Evolutionary conservation across 2,888 invertebrate species (phyloP).

Genomic region (Myathropa florea): DNA sequence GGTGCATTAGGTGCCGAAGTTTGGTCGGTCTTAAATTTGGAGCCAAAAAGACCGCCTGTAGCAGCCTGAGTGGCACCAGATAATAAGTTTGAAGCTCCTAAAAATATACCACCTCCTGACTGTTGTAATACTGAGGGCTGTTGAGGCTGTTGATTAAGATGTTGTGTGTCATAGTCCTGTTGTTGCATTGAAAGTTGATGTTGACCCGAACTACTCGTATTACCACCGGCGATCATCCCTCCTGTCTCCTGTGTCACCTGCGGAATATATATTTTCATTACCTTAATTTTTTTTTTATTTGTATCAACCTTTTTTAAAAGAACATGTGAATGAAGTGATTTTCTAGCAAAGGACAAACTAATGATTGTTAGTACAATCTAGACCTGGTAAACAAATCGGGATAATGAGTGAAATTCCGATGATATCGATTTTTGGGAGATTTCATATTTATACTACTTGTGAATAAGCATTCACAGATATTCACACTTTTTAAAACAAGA

Average conservation of each 20-base stretch:
- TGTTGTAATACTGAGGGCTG: conserved; percentile 78
- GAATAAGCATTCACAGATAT: not conserved
- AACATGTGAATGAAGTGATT: conserved; percentile 41
- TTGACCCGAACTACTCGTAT: conserved; percentile 80
- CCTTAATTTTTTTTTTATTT: not conserved
- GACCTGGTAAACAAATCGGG: not conserved
- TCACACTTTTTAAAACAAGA: not conserved
- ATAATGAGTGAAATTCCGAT: not conserved
- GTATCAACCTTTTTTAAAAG: not conserved
- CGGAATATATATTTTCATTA: conserved; percentile 36
- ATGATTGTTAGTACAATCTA: not conserved
- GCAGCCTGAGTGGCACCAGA: conserved; percentile 81
- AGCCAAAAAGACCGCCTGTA: conserved; percentile 81
- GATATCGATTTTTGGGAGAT: not conserved
- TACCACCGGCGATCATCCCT: conserved; percentile 82
- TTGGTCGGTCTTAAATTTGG: conserved; percentile 81
- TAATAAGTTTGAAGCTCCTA: conserved; percentile 80
- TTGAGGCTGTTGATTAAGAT: conserved; percentile 76
- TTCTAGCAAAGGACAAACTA: conserved; percentile 29
- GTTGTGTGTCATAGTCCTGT: conserved; percentile 71
- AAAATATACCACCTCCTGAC: conserved; percentile 79
- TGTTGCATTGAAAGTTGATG: conserved; percentile 76
- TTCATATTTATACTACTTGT: not conserved
- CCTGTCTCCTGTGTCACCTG: conserved; percentile 84
- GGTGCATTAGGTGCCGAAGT: conserved; percentile 81